phyloP scores from a whole-genome alignment of 2,113 vertebrate species.

The Pseudorasbora parva region DNA sequence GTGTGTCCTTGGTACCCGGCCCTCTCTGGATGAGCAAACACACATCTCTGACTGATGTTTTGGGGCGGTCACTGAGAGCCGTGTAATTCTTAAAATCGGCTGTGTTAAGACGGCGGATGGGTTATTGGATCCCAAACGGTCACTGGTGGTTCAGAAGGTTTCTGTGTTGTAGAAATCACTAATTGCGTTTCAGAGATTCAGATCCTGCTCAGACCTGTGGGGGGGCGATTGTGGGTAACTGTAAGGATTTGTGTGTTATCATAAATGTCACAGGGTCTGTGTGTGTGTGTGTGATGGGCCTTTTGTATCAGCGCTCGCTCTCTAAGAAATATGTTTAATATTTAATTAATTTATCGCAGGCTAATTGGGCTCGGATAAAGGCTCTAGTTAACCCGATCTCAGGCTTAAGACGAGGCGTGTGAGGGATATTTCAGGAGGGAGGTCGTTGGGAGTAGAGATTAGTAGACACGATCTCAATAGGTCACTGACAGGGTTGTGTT shows the following conservation, averaged over 20 bases:
- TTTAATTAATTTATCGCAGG: constrained; percentile 77
- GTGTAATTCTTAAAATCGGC: not conserved
- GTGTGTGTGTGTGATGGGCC: constrained; percentile 62
- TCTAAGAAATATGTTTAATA: constrained; percentile 77
- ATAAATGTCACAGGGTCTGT: constrained; percentile 65
- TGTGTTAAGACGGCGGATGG: not conserved
- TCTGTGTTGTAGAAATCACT: not conserved
- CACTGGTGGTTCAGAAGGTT: not conserved
- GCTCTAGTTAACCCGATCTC: constrained; percentile 72
- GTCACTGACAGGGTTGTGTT: constrained; percentile 14
- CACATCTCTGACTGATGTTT: not conserved
- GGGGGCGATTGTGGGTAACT: constrained; percentile 31
- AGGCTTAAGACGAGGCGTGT: constrained; percentile 62
- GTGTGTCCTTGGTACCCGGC: constrained; percentile 33
- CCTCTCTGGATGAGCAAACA: constrained; percentile 20
- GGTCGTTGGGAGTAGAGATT: not conserved
- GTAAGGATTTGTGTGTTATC: constrained; percentile 68
- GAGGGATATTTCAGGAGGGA: constrained; percentile 24
- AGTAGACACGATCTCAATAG: constrained; percentile 6
- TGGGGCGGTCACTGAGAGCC: not conserved
- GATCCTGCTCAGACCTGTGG: constrained; percentile 6
- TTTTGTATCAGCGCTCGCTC: constrained; percentile 76
- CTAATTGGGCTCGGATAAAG: constrained; percentile 78
- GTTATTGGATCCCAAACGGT: constrained; percentile 29
- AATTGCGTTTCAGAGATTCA: constrained; percentile 14